Base-by-base conservation (phyloP, 1,140 invertebrate species). In the Drosophila triauraria region DNA sequence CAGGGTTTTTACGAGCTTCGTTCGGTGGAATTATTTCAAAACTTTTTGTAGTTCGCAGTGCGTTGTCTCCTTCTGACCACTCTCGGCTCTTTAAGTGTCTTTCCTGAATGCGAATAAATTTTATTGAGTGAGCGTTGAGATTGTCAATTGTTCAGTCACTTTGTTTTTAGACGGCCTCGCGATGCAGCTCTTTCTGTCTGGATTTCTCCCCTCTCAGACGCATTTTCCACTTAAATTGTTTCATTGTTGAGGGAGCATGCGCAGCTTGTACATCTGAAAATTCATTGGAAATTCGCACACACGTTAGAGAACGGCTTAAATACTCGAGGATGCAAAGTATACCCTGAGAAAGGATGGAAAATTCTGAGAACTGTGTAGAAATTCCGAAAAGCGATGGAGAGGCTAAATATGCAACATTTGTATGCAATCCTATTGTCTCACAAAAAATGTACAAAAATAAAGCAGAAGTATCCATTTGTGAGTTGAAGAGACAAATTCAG, bases 111-210 rank as follows among this genome's bases (percentile, higher is more conserved):
- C 23, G 44, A 65, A 61, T 83, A 69, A 57, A 69, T 64, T 83
- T 82, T 61, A 69, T 82, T 54, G 75, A 65, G 58, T 42, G 48
- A 54, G 42, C 25, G 35, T 27, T 40, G 44, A 27, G 53, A 77
- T 57, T 75, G 69, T 47, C 75, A 69, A 71, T 51, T 72, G 23
- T 30, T 35, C 71, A 54, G 32, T 46, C 63, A 77, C 47, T 74
- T 67, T 74, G 53, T 46, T 64, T 64, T 57, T 50, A 43, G 63
- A 43, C 54, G 72, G 40, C 67, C 47, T 50, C 13, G 6, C 27
- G 27, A 27, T 27, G 27, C 27, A 27, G 27, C 27, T 27, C 27
- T 27, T 4, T 27, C 27, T 27, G 25, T 27, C 13, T n/a, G n/a
- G n/a, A n/a, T n/a, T n/a, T n/a, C 27, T 58, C 13, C 9, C 20